Percentiles rank a stretch among this genome's conserved stretches.
Conservation (phyloP, 1,140 invertebrate genomes). For the Brachystomella parvula region DNA sequence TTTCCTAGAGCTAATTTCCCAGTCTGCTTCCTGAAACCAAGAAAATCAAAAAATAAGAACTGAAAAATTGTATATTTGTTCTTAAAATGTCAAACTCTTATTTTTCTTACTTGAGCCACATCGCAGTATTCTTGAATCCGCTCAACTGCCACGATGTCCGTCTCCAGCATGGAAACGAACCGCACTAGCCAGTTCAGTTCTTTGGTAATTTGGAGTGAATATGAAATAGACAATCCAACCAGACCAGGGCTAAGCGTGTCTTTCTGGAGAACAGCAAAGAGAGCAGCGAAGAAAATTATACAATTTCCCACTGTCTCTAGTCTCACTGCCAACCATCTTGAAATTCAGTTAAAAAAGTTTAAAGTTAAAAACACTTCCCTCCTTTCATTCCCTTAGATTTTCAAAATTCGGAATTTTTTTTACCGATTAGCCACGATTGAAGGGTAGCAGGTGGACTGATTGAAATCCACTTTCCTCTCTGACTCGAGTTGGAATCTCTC, state of each 20-base stretch:
- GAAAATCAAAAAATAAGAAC: no score
- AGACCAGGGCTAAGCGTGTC: conserved; percentile 46
- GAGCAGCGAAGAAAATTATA: conserved; percentile 40
- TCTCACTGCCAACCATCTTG: no score
- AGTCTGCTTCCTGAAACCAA: no score
- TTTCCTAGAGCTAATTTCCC: no score
- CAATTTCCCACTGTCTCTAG: no score
- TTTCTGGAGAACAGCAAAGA: no score
- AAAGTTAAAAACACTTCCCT: no score
- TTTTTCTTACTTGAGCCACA: conserved; percentile 42
- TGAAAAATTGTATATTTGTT: no score
- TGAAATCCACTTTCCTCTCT: conserved; percentile 41
- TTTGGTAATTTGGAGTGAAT: conserved; percentile 65
- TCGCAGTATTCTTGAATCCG: conserved; percentile 96
- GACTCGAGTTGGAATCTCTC: conserved; percentile 41
- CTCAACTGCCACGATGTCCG: conserved; percentile 94
- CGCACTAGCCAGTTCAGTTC: conserved; percentile 91
- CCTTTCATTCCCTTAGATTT: no score
- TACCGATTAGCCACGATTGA: conserved; percentile 42
- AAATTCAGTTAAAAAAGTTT: no score
- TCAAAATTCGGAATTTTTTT: no score
- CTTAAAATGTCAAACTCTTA: background rate
- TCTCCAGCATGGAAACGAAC: conserved; percentile 93
- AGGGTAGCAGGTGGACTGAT: conserved; percentile 43
- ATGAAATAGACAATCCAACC: conserved; percentile 50